Evolutionary conservation across 2,113 vertebrate species (phyloP), one percentile per base, ranked within the genome.

Genomic region (Gymnocephalus cernua): DNA sequence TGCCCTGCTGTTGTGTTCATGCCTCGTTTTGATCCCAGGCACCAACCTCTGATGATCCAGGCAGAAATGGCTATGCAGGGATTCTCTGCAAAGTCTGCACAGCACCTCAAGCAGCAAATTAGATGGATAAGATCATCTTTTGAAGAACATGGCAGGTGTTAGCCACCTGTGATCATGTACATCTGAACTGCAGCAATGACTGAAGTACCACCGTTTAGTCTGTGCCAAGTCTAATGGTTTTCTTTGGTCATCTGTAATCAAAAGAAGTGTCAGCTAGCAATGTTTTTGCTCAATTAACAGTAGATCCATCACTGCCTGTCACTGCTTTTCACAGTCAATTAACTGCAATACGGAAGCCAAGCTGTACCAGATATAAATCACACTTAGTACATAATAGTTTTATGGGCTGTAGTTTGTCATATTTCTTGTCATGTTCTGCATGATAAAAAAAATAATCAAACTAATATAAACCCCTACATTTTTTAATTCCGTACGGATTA

Each of bases 241-340:
- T 54, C 61, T 73, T 51, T 72, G 29, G 80, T 80, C 58, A 77
- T 79, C 12, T 54, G 66, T 84, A 80, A 86, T 88, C 67, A 85
- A 82, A 80, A 82, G 67, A 80, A 85, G 45, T 48, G 48, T 88
- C 77, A 72, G 71, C 63, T 58, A 81, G 68, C 64, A 79, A 88
- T 82, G 88, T 86, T 88, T 87, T 91, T 87, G 65, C 74, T 90
- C 68, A 86, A 90, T 92, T 91, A 89, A 84, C 65, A 86, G 64
- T 63, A 82, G 73, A 88, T 88, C 83, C 82, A 90, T 93, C 86
- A 83, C 78, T 80, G 85, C 10, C 64, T 0, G 19, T 65, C 47
- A 81, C 38, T 44, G 86, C 67, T 89, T 92, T 84, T 90, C 82
- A 86, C 53, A 76, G 79, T 84, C 57, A 92, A 86, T 89, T 90